Percentiles rank a stretch among this genome's conserved stretches.
Conservation (phyloP, 2,888 invertebrate species). For the Drosophila tanythrix region DNA sequence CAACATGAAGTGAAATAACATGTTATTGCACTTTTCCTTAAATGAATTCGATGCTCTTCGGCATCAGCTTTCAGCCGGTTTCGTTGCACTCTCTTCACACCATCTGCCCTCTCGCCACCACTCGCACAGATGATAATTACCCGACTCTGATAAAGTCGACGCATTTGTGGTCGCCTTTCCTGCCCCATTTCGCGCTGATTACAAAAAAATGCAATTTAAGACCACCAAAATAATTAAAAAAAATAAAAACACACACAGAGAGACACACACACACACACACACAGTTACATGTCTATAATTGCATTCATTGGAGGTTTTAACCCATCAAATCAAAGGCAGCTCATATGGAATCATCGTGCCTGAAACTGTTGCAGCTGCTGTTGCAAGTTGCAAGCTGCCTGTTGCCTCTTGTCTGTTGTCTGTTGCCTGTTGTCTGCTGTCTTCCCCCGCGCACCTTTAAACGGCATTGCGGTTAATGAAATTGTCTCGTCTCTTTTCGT, state of each 20-base stretch:
- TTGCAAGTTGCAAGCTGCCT: neutral
- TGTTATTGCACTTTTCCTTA: constrained; percentile 75
- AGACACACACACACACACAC: neutral
- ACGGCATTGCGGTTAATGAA: constrained; percentile 63
- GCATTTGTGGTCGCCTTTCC: constrained; percentile 57
- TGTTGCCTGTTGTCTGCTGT: neutral
- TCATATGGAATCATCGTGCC: constrained; percentile 49
- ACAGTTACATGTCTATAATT: neutral
- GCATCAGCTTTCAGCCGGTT: constrained; percentile 21
- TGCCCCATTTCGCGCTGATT: constrained; percentile 27
- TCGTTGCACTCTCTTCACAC: neutral
- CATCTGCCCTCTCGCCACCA: neutral
- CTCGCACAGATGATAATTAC: constrained; percentile 50
- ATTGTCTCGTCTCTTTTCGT: constrained; percentile 46
- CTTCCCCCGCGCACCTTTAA: constrained; percentile 23
- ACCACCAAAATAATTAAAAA: constrained; percentile 77
- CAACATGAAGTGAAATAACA: constrained; percentile 66
- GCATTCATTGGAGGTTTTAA: constrained; percentile 17
- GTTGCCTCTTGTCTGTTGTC: neutral
- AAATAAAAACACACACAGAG: constrained; percentile 12
- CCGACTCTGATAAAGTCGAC: constrained; percentile 66
- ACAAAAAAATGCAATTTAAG: constrained; percentile 67
- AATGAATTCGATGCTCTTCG: constrained; percentile 53
- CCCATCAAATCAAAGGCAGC: constrained; percentile 68
- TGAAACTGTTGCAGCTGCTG: neutral